Conservation (phyloP, 1,140 invertebrate genomes). For the Sweltsa coloradensis region DNA sequence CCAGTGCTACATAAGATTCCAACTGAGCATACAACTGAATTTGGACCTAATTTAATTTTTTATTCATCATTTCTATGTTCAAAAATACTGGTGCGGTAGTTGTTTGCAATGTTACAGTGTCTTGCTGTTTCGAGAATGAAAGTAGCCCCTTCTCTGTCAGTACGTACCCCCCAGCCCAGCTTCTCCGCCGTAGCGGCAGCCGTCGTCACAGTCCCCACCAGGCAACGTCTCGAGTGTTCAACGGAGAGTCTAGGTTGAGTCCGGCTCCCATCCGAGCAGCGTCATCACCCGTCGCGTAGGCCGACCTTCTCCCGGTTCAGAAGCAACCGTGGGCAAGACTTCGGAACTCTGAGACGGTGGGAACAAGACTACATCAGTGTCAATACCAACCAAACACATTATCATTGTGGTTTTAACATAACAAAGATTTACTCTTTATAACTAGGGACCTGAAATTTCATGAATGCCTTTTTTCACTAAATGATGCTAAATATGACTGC, state of each 20-base stretch:
- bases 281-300: conserved; percentile 35
- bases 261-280: conserved; percentile 43
- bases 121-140: too few species aligned
- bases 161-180: conserved; percentile 62
- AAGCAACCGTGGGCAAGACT: conserved; percentile 61
- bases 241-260: conserved; percentile 50
- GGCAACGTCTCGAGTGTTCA: conserved; percentile 68
- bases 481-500: too few species aligned
- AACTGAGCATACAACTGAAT: too few species aligned
- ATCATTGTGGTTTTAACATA: too few species aligned
- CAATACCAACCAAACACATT: too few species aligned
- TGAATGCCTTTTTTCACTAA: too few species aligned
- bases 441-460: too few species aligned
- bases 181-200: conserved; percentile 59
- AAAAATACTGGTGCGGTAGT: conserved; percentile 10
- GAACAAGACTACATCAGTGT: too few species aligned
- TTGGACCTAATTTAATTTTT: neutral
- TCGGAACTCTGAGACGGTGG: conserved; percentile 44
- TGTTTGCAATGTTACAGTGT: too few species aligned
- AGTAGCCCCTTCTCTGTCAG: too few species aligned
- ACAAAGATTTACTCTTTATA: too few species aligned
- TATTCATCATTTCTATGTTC: conserved; percentile 1
- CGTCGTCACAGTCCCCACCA: conserved; percentile 80
- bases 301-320: conserved; percentile 75
- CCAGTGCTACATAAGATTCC: too few species aligned